phyloP scores from a whole-genome alignment of 2,888 invertebrate genomes.

The Charanyca ferruginea region DNA sequence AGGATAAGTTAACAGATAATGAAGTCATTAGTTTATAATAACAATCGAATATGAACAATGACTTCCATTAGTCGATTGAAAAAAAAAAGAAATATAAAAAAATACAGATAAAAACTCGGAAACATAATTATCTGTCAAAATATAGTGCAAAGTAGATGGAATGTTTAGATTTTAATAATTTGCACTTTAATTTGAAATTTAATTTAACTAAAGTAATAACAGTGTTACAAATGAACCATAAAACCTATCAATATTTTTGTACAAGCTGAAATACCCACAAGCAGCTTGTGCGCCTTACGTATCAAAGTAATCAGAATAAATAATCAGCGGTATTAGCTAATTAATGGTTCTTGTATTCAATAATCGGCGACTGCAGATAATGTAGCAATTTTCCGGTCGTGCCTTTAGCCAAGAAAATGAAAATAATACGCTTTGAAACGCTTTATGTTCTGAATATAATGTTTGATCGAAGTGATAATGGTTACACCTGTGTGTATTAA shows the following conservation, averaged over 20 bases:
- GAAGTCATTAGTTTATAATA: no score
- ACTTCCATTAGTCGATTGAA: slow-evolving; percentile 19
- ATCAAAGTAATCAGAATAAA: slow-evolving; percentile 41
- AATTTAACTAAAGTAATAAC: background rate
- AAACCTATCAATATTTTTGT: slow-evolving; percentile 1
- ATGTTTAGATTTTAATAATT: slow-evolving; percentile 58
- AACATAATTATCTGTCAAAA: slow-evolving; percentile 54
- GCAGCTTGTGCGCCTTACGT: slow-evolving; percentile 29
- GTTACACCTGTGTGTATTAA: slow-evolving; percentile 13
- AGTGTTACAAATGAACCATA: slow-evolving; percentile 31
- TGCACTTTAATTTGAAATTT: slow-evolving; percentile 46
- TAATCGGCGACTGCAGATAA: slow-evolving; percentile 45
- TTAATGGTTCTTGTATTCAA: slow-evolving; percentile 58
- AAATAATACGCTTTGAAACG: slow-evolving; percentile 12
- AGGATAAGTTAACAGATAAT: no score
- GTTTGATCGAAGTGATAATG: slow-evolving; percentile 29
- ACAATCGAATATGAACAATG: background rate
- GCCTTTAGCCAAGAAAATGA: slow-evolving; percentile 6
- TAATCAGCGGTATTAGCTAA: slow-evolving; percentile 60
- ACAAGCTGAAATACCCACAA: slow-evolving; percentile 5
- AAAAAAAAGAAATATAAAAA: background rate
- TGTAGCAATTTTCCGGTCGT: slow-evolving; percentile 33
- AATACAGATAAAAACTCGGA: slow-evolving; percentile 38
- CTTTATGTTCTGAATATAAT: slow-evolving; percentile 11
- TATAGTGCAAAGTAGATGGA: slow-evolving; percentile 52